phyloP scores from a whole-genome alignment of 1,140 invertebrate genomes.

The Antheraea mylitta region DNA sequence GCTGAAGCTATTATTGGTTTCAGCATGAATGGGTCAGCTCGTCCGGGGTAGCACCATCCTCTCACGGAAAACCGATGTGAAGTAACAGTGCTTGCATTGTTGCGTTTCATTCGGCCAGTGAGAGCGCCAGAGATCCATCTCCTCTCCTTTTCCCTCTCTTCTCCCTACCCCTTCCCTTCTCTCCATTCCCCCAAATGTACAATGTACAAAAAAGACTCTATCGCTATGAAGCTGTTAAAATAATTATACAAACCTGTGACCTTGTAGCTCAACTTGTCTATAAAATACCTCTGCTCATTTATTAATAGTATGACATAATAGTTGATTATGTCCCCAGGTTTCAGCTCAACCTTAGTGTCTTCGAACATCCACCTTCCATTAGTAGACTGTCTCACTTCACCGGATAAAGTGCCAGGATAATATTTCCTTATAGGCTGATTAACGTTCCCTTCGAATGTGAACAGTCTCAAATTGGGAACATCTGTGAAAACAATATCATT shows the following conservation, averaged over 20 bases:
- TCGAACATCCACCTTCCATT: constrained; percentile 55
- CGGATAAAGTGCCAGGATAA: constrained; percentile 38
- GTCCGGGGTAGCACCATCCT: too few relatives aligned
- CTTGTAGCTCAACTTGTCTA: constrained; percentile 33
- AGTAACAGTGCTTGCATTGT: too few relatives aligned
- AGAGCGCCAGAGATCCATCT: too few relatives aligned
- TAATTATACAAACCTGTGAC: constrained; percentile 23
- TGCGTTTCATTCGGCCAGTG: too few relatives aligned
- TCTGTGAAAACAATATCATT: constrained; percentile 36
- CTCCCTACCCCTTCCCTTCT: too few relatives aligned
- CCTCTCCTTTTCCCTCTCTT: too few relatives aligned
- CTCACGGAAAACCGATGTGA: too few relatives aligned
- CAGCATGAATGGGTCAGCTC: too few relatives aligned
- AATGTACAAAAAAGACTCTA: too few relatives aligned
- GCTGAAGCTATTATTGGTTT: too few relatives aligned
- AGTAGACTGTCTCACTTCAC: constrained; percentile 33
- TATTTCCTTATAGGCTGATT: constrained; percentile 39
- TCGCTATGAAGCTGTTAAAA: too few relatives aligned
- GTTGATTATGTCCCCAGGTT: constrained; percentile 58
- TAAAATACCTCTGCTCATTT: constrained; percentile 38
- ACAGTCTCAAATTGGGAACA: constrained; percentile 41
- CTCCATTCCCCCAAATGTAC: too few relatives aligned
- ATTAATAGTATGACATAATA: constrained; percentile 67
- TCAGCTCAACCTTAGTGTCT: constrained; percentile 39
- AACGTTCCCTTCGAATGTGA: constrained; percentile 60